Evolutionary conservation across 1,140 invertebrate species (phyloP).

Genomic region (Diorhabda elongata): DNA sequence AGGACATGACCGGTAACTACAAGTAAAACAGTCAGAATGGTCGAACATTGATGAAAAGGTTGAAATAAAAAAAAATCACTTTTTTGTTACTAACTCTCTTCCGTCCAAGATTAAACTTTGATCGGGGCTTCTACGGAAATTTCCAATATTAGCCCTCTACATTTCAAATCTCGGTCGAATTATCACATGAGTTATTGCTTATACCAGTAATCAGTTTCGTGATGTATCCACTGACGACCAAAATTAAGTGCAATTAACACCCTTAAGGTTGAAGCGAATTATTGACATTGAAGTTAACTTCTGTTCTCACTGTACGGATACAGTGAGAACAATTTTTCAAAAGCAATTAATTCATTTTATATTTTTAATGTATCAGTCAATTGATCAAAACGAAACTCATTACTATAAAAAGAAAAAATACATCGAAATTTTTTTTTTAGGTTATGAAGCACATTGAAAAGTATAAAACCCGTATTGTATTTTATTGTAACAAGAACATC

Average conservation of each 20-base stretch:
- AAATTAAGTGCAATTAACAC: background rate
- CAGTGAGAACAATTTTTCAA: too few relatives aligned
- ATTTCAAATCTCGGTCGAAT: slow-evolving; percentile 18
- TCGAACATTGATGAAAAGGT: slow-evolving; percentile 21
- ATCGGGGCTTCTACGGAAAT: background rate
- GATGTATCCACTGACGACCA: background rate
- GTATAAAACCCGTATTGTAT: too few relatives aligned
- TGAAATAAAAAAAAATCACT: slow-evolving; percentile 9
- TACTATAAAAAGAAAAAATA: too few relatives aligned
- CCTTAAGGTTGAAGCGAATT: too few relatives aligned
- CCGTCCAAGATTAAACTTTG: background rate
- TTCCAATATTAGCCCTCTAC: background rate
- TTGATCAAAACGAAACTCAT: too few relatives aligned
- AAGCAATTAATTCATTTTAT: too few relatives aligned
- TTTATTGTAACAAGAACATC: too few relatives aligned
- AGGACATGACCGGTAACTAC: slow-evolving; percentile 31
- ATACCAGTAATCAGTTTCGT: slow-evolving; percentile 7
- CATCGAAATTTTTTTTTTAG: too few relatives aligned
- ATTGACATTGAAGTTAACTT: too few relatives aligned
- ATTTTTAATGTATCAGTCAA: too few relatives aligned
- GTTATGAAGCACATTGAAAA: too few relatives aligned
- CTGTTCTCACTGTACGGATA: too few relatives aligned
- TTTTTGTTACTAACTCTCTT: slow-evolving; percentile 7
- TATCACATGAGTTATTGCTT: slow-evolving; percentile 34
- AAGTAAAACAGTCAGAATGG: slow-evolving; percentile 32